Conservation (phyloP, 2,888 invertebrate species). For the Mylabris sibirica region DNA sequence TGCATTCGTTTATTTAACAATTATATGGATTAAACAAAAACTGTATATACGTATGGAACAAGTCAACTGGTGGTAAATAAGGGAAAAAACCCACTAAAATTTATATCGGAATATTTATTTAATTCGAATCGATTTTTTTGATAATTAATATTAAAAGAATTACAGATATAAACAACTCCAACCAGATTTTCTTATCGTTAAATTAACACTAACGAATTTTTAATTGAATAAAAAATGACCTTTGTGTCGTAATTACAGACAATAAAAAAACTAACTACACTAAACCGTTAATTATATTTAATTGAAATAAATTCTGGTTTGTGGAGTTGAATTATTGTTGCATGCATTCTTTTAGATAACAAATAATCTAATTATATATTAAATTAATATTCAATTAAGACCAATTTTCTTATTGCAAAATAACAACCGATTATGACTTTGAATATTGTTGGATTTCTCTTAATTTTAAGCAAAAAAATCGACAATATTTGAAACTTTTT, state of each 20-base stretch:
- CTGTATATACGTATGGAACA: constrained; percentile 59
- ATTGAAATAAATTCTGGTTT: constrained; percentile 3
- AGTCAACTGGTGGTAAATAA: constrained; percentile 59
- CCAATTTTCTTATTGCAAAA: constrained; percentile 1
- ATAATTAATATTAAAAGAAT: not conserved
- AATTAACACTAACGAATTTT: not conserved
- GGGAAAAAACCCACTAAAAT: not conserved
- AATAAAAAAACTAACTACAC: too few relatives aligned
- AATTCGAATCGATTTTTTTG: not conserved
- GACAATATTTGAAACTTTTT: not conserved
- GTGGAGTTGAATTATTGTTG: constrained; percentile 7
- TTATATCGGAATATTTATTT: constrained; percentile 13
- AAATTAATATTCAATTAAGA: not conserved
- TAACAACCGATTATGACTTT: not conserved
- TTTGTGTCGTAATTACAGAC: constrained; percentile 8
- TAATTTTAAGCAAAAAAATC: not conserved
- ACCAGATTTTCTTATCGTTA: not conserved
- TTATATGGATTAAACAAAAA: constrained; percentile 59
- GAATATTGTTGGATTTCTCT: constrained; percentile 6
- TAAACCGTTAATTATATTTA: not conserved
- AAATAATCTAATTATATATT: not conserved
- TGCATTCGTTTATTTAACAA: constrained; percentile 58
- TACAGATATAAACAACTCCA: not conserved
- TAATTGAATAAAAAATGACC: constrained; percentile 4
- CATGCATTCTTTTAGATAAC: not conserved